A percentile compares a stretch with the other conserved stretches of the same genome.
Evolutionary conservation across 2,797 vertebrate species (phyloP).

Genomic region (Liparis tanakae): DNA sequence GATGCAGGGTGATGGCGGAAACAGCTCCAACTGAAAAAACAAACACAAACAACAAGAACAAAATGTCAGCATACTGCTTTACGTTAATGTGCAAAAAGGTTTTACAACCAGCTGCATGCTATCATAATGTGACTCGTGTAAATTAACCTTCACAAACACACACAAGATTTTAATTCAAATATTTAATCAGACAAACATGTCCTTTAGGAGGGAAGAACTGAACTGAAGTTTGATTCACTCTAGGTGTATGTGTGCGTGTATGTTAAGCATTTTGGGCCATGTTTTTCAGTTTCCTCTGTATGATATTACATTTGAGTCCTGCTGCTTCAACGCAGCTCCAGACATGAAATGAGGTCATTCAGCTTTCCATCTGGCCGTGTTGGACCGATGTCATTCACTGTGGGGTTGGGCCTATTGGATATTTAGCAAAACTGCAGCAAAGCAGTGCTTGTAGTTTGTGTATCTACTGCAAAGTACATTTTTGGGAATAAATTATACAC

Average conservation of each 20-base stretch:
- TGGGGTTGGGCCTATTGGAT: slow-evolving; percentile 16
- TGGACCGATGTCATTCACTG: slow-evolving; percentile 39
- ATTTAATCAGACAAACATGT: background rate
- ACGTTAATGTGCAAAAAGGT: background rate
- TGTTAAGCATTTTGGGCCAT: slow-evolving; percentile 7
- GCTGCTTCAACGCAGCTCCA: slow-evolving; percentile 45
- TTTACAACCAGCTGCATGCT: background rate
- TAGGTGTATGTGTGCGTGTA: background rate
- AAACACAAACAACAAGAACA: background rate
- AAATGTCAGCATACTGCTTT: background rate
- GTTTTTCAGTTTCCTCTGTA: slow-evolving; percentile 21
- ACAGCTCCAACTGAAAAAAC: background rate
- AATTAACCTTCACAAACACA: background rate
- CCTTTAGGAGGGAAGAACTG: background rate
- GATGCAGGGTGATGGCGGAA: background rate
- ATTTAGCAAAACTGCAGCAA: slow-evolving; percentile 20
- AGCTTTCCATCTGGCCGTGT: slow-evolving; percentile 58
- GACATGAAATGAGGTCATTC: slow-evolving; percentile 67
- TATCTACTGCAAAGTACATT: background rate
- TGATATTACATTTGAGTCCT: slow-evolving; percentile 41
- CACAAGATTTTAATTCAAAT: too few relatives aligned
- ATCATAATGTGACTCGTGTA: slow-evolving; percentile 5
- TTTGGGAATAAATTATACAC: background rate
- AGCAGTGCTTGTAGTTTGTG: background rate
- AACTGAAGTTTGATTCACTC: background rate